These are phyloP conservation scores for Vesta saturnalis DNA, from an alignment of 2,888 invertebrate species.

Conservation along the genomic window DNA sequence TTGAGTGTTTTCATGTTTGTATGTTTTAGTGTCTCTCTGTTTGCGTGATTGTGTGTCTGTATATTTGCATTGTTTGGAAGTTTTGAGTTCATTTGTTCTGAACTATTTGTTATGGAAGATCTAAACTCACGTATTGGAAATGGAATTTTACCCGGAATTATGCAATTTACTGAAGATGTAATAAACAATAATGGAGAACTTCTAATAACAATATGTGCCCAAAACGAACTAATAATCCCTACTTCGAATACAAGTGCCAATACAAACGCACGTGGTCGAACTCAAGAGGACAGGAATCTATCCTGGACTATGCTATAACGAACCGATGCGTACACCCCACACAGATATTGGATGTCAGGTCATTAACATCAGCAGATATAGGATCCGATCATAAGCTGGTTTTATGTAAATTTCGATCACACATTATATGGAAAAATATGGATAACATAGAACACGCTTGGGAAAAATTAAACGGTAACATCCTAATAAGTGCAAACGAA, in stretches of 20 bases:
- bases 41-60: no score
- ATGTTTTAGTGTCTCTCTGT: no score
- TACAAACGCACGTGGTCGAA: constrained; percentile 11
- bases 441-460: background rate
- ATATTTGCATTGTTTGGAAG: no score
- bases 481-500: background rate
- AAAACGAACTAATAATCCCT: no score
- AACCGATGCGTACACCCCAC: background rate
- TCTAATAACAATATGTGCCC: constrained; percentile 1
- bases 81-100: no score
- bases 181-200: constrained; percentile 9
- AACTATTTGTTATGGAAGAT: background rate
- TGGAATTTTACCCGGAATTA: background rate
- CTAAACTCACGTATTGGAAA: constrained; percentile 6
- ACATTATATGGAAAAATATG: background rate
- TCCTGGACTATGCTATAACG: constrained; percentile 9
- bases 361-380: background rate
- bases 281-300: constrained; percentile 4
- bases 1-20: no score
- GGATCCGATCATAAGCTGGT: background rate
- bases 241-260: no score
- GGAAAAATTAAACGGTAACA: background rate
- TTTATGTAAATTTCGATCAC: constrained; percentile 5
- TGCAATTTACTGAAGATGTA: constrained; percentile 13
- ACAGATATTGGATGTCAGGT: no score